Conservation (phyloP, 2,113 vertebrate genomes). For the Sinocyclocheilus anshuiensis region DNA sequence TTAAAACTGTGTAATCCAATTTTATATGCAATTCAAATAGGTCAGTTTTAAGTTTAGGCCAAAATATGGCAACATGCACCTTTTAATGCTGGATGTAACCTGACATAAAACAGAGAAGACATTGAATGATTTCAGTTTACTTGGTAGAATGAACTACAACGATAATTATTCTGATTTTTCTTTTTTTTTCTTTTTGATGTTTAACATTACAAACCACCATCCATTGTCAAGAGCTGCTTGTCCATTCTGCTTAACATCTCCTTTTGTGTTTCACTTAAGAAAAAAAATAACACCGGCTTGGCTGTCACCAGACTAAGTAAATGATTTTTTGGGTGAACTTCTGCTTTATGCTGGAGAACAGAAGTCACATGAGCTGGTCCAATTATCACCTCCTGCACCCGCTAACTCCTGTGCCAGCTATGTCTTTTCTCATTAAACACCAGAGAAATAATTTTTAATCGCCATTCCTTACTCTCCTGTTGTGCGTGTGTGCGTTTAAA, state of each 20-base stretch:
- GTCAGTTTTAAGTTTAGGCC: not conserved
- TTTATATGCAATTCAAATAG: too few relatives aligned
- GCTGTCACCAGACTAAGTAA: not conserved
- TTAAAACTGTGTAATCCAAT: too few relatives aligned
- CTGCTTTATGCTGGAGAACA: slow-evolving; percentile 48
- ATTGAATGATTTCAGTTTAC: not conserved
- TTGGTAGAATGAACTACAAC: not conserved
- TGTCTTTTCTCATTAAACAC: slow-evolving; percentile 58
- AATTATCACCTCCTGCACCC: slow-evolving; percentile 68
- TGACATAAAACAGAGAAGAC: not conserved
- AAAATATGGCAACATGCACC: not conserved
- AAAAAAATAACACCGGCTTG: not conserved
- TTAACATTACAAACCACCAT: not conserved
- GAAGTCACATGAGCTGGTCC: slow-evolving; percentile 58
- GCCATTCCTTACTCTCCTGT: slow-evolving; percentile 26
- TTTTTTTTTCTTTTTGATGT: not conserved
- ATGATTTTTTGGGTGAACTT: slow-evolving; percentile 32
- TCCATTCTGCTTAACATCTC: too few relatives aligned
- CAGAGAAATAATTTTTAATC: slow-evolving; percentile 52
- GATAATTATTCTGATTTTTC: not conserved
- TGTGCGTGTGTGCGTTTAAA: slow-evolving; percentile 6
- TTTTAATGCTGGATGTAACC: not conserved
- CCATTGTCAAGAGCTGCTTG: too few relatives aligned
- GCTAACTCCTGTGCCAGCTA: slow-evolving; percentile 52
- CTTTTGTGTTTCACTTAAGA: too few relatives aligned